phyloP scores from a whole-genome alignment of 2,888 invertebrate genomes.

The Epistrophe eligans region DNA sequence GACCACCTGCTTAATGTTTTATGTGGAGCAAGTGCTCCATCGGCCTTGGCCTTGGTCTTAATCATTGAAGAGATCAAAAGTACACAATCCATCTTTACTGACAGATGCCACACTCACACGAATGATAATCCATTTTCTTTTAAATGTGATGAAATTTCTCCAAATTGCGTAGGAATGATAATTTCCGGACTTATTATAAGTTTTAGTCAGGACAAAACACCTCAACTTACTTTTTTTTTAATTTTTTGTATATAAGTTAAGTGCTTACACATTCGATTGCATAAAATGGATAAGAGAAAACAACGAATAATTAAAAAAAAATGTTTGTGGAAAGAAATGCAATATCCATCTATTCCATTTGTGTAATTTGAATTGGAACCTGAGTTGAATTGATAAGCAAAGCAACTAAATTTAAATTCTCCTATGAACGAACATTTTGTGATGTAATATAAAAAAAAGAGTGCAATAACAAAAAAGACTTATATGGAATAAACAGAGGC shows the following conservation, averaged over 20 bases:
- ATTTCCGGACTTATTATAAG: background rate
- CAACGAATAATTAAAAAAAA: background rate
- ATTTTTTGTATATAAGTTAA: too few relatives aligned
- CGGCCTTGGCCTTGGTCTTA: too few relatives aligned
- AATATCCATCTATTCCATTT: background rate
- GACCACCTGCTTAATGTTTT: too few relatives aligned
- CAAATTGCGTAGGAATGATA: background rate
- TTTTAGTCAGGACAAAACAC: background rate
- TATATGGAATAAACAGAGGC: background rate
- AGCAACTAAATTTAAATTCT: background rate
- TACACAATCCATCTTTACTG: too few relatives aligned
- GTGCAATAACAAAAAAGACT: slow-evolving; percentile 1
- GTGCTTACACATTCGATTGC: background rate
- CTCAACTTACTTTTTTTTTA: background rate
- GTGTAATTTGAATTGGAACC: background rate
- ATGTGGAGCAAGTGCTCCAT: too few relatives aligned
- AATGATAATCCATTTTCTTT: too few relatives aligned
- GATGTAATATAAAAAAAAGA: background rate
- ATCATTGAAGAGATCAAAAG: too few relatives aligned
- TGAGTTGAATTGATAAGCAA: slow-evolving; percentile 7
- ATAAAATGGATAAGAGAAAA: background rate
- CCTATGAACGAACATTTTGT: background rate
- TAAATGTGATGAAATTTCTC: background rate
- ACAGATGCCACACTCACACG: too few relatives aligned
- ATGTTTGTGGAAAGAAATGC: background rate